A percentile compares a stretch with the other conserved stretches of the same genome.
Evolutionary conservation across 2,888 invertebrate species (phyloP).

Genomic region (Antheraea yamamai): DNA sequence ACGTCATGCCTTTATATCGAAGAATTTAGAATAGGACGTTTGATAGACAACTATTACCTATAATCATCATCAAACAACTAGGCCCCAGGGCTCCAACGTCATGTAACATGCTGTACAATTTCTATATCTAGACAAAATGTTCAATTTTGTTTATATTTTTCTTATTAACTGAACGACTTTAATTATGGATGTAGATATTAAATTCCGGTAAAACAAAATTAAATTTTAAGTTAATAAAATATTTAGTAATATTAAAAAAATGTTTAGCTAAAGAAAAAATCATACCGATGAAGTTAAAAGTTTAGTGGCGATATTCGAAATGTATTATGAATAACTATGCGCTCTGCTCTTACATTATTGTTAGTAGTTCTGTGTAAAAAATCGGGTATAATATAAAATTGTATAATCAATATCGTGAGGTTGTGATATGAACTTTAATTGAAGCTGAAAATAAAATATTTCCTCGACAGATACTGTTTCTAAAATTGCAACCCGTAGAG

Average conservation of each 20-base stretch:
- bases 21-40: background rate
- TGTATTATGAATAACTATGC: background rate
- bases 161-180: background rate
- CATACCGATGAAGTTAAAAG: background rate
- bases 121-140: conserved; percentile 24
- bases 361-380: background rate
- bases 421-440: too few species aligned
- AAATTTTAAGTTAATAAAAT: background rate
- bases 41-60: conserved; percentile 14
- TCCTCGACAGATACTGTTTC: background rate
- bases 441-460: background rate
- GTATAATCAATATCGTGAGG: too few species aligned
- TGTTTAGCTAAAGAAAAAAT: background rate
- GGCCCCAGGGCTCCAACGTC: conserved; percentile 1
- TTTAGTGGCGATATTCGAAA: background rate
- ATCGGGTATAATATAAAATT: too few species aligned
- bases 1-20: background rate
- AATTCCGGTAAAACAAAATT: background rate
- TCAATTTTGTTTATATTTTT: background rate
- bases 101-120: conserved; percentile 21
- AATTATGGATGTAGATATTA: background rate
- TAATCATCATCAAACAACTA: conserved; percentile 14
- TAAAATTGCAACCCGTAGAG: background rate
- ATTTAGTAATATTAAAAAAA: background rate
- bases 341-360: background rate